These are phyloP conservation scores for Silurus meridionalis DNA, from an alignment of 2,113 vertebrate genomes.

Conservation along the genomic window DNA sequence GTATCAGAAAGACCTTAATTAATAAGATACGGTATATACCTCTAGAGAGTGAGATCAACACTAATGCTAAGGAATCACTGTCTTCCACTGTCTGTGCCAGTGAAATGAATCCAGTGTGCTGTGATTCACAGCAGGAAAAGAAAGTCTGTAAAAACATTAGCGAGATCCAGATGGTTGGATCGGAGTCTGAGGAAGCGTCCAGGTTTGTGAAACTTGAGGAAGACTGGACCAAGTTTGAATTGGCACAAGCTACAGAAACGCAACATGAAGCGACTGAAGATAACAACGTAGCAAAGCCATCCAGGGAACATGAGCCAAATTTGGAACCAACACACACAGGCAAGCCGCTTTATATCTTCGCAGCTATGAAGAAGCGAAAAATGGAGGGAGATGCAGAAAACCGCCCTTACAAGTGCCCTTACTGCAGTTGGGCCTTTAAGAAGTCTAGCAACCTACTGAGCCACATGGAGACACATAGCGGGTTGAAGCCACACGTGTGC, in stretches of 20 bases:
- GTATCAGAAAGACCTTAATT: slow-evolving; percentile 50
- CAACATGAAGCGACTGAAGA: not conserved
- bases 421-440: slow-evolving; percentile 74
- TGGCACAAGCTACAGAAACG: not conserved
- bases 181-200: not conserved
- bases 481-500: slow-evolving; percentile 77
- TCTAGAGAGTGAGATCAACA: slow-evolving; percentile 34
- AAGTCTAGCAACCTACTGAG: slow-evolving; percentile 80
- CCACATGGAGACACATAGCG: slow-evolving; percentile 78
- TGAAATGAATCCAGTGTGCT: slow-evolving; percentile 34
- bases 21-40: slow-evolving; percentile 36
- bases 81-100: slow-evolving; percentile 38
- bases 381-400: slow-evolving; percentile 56
- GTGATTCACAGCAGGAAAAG: slow-evolving; percentile 26
- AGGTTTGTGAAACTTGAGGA: slow-evolving; percentile 35
- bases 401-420: slow-evolving; percentile 69
- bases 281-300: not conserved
- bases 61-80: not conserved
- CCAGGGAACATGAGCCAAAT: not conserved
- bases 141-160: slow-evolving; percentile 2
- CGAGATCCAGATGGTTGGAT: slow-evolving; percentile 1
- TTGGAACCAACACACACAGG: not conserved
- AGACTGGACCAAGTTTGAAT: not conserved
- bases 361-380: slow-evolving; percentile 65
- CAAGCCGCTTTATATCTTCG: slow-evolving; percentile 42